Conservation (phyloP, 2,113 vertebrate species). For the Puffinus mauretanicus region DNA sequence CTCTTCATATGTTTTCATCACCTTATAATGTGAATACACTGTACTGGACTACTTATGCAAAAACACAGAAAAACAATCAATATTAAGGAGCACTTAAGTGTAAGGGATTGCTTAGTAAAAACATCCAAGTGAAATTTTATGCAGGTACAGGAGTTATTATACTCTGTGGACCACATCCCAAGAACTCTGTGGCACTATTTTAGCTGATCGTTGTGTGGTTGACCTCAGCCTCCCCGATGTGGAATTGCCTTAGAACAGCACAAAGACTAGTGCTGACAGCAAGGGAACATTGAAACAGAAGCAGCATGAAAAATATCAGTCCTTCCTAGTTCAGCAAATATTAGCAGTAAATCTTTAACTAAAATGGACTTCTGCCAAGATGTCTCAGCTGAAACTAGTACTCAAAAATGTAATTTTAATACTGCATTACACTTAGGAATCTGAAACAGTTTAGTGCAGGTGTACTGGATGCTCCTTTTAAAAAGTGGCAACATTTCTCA, state of each 20-base stretch:
- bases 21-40: background rate
- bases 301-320: background rate
- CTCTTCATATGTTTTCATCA: background rate
- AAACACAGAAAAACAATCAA: background rate
- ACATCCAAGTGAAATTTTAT: background rate
- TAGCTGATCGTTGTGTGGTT: background rate
- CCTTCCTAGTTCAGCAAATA: constrained; percentile 11
- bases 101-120: background rate
- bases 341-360: constrained; percentile 30
- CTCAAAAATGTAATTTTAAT: constrained; percentile 19
- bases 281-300: constrained; percentile 4
- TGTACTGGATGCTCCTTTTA: background rate
- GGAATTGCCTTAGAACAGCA: constrained; percentile 2
- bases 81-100: background rate
- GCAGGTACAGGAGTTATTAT: background rate
- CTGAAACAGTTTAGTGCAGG: background rate
- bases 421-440: background rate
- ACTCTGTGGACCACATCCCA: background rate
- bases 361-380: constrained; percentile 4
- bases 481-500: background rate
- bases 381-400: background rate
- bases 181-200: background rate
- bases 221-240: background rate
- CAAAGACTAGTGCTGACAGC: constrained; percentile 1
- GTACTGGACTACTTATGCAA: background rate